These are phyloP conservation scores for Scaptodrosophila latifasciaeformis DNA, from an alignment of 2,888 invertebrate species.

Conservation along the genomic window DNA sequence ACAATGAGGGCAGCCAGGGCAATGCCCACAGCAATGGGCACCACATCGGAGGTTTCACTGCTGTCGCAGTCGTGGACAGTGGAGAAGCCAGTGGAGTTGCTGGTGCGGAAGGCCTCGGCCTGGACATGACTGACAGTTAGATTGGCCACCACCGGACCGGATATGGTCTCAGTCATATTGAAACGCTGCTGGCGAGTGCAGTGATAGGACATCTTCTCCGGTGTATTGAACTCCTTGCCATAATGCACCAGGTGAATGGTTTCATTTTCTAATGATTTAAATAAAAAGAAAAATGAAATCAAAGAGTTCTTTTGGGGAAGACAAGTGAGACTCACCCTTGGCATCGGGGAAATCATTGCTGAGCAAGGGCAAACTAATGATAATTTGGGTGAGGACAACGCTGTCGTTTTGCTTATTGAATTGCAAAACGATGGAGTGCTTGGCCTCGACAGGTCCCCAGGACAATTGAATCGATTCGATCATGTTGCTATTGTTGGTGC, in stretches of 20 bases:
- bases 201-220: constrained; percentile 83
- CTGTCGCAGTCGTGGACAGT: constrained; percentile 84
- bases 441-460: constrained; percentile 51
- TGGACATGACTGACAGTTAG: constrained; percentile 81
- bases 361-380: constrained; percentile 59
- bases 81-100: constrained; percentile 78
- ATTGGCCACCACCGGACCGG: constrained; percentile 70
- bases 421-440: constrained; percentile 70
- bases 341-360: constrained; percentile 72
- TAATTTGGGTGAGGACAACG: constrained; percentile 63
- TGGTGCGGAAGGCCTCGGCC: constrained; percentile 83
- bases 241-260: constrained; percentile 76
- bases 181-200: constrained; percentile 80
- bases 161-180: constrained; percentile 75
- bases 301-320: neutral
- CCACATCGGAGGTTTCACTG: constrained; percentile 88
- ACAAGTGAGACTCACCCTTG: too few relatives aligned
- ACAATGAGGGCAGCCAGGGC: constrained; percentile 85
- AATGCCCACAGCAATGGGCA: constrained; percentile 97
- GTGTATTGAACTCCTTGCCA: constrained; percentile 77
- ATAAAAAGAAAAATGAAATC: neutral
- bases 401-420: constrained; percentile 75
- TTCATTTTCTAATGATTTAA: constrained; percentile 61
- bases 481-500: constrained; percentile 36
- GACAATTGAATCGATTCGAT: constrained; percentile 75